Base-by-base conservation (phyloP, 2,888 invertebrate genomes). In the Scrobipalpa costella region DNA sequence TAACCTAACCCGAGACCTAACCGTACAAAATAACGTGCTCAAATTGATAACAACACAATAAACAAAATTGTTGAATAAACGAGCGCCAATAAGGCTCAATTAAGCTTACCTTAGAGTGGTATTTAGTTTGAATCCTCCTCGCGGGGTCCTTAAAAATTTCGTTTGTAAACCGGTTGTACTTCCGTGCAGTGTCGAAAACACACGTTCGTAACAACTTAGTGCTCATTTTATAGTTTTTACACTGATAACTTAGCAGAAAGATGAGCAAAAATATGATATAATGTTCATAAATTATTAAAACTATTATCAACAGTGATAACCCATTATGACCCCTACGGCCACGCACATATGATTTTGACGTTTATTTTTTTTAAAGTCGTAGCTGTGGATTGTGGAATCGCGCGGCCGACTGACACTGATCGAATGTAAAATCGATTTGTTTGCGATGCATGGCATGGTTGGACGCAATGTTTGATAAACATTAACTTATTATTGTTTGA, bases 301-400 rank as follows among this genome's bases (percentile, higher is more conserved):
- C 75, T 71, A 77, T 83, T 85, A 88, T 85, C 85, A 75, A 62
- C 66, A 67, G 63, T 79, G 90, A 90, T 90, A 90, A 90, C 90
- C 90, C 79, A 90, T 74, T 83, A 67, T 89, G 90, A 90, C 88
- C 90, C 85, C 69, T 87, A 84, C 68, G 61, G 72, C 73, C 75
- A 64, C 57, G 59, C 63, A 67, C 47, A 63, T 50, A 36, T 49
- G 63, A 58, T 49, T 57, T 57, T 66, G 64, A 65, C 65, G 52
- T 65, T 59, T 57, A 44, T 19, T 44, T 55, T 58, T 59, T 58
- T 62, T 34, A 19, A 57, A n/a, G 49, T 19, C 7, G 7, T 44
- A 6, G 1, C n/a, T 33, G 55, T 40, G 27, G 44, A 27, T 47
- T 8, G 13, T 27, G 40, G 19, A 11, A 11, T 13, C 59, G 1